Conservation (phyloP, 2,797 vertebrate genomes). For the Catamblyrhynchus diadema region DNA sequence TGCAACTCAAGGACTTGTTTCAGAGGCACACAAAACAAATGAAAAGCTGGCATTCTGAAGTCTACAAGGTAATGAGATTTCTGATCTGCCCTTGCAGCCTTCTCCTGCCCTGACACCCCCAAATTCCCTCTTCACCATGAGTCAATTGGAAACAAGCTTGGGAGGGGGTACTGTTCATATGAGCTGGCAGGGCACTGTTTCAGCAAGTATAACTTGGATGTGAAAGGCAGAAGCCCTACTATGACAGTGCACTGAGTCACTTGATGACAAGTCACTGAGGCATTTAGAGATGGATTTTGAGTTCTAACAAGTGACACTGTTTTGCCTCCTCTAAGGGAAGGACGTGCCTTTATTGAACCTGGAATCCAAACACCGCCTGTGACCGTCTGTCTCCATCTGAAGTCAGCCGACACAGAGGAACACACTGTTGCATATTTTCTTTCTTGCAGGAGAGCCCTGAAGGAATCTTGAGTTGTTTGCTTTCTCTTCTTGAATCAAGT, state of each 20-base stretch:
- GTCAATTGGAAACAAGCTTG: not conserved
- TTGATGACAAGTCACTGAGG: conserved; percentile 10
- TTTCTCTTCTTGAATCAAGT: not conserved
- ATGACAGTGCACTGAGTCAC: conserved; percentile 47
- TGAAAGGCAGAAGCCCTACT: not conserved
- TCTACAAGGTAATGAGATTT: not conserved
- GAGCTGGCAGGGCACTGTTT: not conserved
- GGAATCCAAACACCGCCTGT: not conserved
- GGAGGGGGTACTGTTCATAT: not conserved
- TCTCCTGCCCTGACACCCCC: not conserved
- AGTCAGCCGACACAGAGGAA: not conserved
- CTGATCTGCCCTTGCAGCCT: not conserved
- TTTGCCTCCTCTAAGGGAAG: not conserved
- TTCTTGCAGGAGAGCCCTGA: not conserved
- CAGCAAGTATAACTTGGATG: not conserved
- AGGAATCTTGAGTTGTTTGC: not conserved
- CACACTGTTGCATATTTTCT: not conserved
- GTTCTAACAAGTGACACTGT: not conserved
- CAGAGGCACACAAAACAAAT: not conserved
- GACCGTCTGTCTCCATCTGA: not conserved
- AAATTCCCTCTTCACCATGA: not conserved
- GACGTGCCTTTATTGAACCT: conserved; percentile 29
- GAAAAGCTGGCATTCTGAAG: not conserved
- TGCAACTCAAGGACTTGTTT: not conserved
- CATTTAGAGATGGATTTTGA: not conserved